Conservation (phyloP, 2,888 invertebrate genomes). For the Argyresthia albistria region DNA sequence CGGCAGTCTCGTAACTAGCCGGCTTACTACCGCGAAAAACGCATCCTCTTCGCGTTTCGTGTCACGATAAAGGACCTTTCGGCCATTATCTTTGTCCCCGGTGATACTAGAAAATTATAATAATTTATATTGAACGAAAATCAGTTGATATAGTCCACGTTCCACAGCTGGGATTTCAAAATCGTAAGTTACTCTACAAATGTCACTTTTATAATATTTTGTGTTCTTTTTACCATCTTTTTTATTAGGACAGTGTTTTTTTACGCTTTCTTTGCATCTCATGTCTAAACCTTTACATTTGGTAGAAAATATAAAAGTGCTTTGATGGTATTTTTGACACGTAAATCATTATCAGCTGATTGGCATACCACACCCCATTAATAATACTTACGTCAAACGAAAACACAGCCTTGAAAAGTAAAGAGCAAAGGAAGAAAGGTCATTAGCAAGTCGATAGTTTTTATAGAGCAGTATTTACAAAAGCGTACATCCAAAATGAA, state of each 20-base stretch:
- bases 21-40: conserved; percentile 60
- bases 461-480: neutral
- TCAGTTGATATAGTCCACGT: conserved; percentile 21
- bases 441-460: too few relatives aligned
- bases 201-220: conserved; percentile 22
- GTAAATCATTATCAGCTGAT: conserved; percentile 46
- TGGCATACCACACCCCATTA: conserved; percentile 21
- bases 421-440: too few relatives aligned
- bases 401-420: neutral
- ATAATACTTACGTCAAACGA: conserved; percentile 34
- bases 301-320: neutral
- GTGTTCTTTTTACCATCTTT: conserved; percentile 13
- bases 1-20: conserved; percentile 64
- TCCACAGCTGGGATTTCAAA: conserved; percentile 43
- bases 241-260: conserved; percentile 11
- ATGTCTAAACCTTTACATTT: too few relatives aligned
- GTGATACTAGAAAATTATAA: neutral
- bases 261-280: neutral
- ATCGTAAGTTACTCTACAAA: conserved; percentile 45
- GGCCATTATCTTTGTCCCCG: conserved; percentile 21
- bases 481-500: neutral
- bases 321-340: conserved; percentile 5
- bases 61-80: conserved; percentile 35
- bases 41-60: conserved; percentile 55
- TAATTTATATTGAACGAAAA: neutral